These are phyloP conservation scores for Eclectus roratus DNA, from an alignment of 2,113 vertebrate species.

Conservation along the genomic window DNA sequence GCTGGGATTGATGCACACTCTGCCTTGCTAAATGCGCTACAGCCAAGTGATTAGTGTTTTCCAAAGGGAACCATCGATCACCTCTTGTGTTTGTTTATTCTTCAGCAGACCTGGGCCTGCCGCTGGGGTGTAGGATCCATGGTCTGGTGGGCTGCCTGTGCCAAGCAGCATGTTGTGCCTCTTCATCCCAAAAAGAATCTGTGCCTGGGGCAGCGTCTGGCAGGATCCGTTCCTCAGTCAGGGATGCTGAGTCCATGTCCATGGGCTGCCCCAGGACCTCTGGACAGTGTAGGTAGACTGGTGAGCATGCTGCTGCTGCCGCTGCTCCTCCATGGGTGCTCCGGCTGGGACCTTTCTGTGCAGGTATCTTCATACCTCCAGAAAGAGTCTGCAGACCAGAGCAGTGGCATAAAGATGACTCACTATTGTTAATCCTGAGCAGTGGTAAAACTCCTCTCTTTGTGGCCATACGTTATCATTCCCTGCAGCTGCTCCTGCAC, in stretches of 20 bases:
- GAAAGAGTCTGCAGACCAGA: neutral
- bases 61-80: slow-evolving; percentile 40
- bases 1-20: slow-evolving; percentile 6
- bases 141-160: neutral
- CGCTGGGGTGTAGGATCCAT: neutral
- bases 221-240: neutral
- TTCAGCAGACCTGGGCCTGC: neutral
- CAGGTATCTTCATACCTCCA: neutral
- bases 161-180: neutral
- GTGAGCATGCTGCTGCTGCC: neutral
- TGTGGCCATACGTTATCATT: neutral
- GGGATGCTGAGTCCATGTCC: neutral
- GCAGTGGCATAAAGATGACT: neutral
- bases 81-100: neutral
- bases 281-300: neutral
- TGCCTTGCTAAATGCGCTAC: neutral
- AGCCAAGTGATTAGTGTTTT: neutral
- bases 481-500: neutral
- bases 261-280: rapidly evolving
- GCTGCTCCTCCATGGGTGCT: neutral
- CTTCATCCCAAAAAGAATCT: neutral
- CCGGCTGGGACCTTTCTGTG: neutral
- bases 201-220: neutral
- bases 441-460: neutral
- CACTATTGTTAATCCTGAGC: neutral